Percentiles rank a stretch among this genome's conserved stretches.
phyloP scores from a whole-genome alignment of 2,888 invertebrate genomes.

The Aromia moschata region DNA sequence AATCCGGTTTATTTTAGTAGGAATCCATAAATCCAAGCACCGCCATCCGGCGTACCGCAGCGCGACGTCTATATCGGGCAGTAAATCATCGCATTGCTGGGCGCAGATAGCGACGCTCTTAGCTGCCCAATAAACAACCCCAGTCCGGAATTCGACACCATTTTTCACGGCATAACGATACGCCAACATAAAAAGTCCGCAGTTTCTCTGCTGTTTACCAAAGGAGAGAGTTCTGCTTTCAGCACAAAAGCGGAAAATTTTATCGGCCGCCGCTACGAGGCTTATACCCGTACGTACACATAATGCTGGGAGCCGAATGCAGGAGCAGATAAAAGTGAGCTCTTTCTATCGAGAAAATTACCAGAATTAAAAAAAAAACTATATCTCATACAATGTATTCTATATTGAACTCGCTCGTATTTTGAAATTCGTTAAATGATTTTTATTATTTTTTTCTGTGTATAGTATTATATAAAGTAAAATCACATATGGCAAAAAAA shows the following conservation, averaged over 20 bases:
- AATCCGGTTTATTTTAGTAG: slow-evolving; percentile 55
- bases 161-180: slow-evolving; percentile 58
- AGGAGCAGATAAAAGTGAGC: too few species aligned
- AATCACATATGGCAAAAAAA: too few species aligned
- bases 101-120: slow-evolving; percentile 59
- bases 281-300: slow-evolving; percentile 42
- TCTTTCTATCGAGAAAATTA: too few species aligned
- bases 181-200: slow-evolving; percentile 50
- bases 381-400: too few species aligned
- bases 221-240: slow-evolving; percentile 42
- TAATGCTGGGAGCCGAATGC: slow-evolving; percentile 54
- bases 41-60: slow-evolving; percentile 48
- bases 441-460: too few species aligned
- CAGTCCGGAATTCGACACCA: slow-evolving; percentile 57
- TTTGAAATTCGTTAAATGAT: too few species aligned
- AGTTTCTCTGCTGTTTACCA: slow-evolving; percentile 47
- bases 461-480: too few species aligned
- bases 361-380: too few species aligned
- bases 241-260: slow-evolving; percentile 32
- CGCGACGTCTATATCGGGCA: slow-evolving; percentile 56
- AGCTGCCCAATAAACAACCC: slow-evolving; percentile 59
- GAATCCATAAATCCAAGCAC: slow-evolving; percentile 51
- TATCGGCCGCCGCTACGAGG: not conserved
- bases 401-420: too few species aligned
- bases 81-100: slow-evolving; percentile 61